phyloP scores from a whole-genome alignment of 1,140 invertebrate species.

The Ooceraea biroi region DNA sequence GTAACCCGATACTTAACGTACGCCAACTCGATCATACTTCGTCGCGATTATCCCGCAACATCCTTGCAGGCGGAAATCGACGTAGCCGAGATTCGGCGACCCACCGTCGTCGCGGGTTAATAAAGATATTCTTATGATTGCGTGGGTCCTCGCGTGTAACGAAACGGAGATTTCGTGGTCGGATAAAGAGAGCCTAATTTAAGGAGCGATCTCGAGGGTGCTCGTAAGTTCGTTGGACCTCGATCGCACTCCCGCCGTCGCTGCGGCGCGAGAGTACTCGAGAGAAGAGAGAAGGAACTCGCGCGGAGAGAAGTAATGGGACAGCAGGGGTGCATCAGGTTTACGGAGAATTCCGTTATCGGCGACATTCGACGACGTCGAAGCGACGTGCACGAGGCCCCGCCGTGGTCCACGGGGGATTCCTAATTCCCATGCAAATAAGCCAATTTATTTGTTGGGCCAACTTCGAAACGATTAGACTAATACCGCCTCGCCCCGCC shows the following conservation, averaged over 20 bases:
- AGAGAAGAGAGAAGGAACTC: not conserved
- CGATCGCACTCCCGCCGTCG: constrained; percentile 3
- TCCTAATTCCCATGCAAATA: constrained; percentile 85
- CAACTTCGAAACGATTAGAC: constrained; percentile 79
- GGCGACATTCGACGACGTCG: constrained; percentile 43
- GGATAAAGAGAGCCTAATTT: constrained; percentile 72
- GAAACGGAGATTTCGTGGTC: constrained; percentile 63
- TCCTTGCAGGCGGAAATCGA: constrained; percentile 8
- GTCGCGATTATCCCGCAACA: not conserved
- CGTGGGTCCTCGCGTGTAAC: constrained; percentile 49
- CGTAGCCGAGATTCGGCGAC: not conserved
- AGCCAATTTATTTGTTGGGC: constrained; percentile 83
- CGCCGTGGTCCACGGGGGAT: constrained; percentile 73
- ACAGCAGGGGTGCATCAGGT: not conserved
- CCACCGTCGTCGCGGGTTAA: constrained; percentile 40
- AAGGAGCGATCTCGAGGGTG: constrained; percentile 56
- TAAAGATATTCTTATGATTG: constrained; percentile 75
- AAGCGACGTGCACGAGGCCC: constrained; percentile 55
- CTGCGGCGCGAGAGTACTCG: not conserved
- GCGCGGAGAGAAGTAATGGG: not conserved
- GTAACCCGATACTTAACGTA: not conserved
- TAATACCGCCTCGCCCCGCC: constrained; percentile 73
- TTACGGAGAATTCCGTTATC: constrained; percentile 43
- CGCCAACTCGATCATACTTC: constrained; percentile 3
- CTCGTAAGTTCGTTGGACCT: not conserved